Percentiles rank a stretch among this genome's conserved stretches.
Conservation (phyloP, 2,113 vertebrate species). For the Connochaetes taurinus region DNA sequence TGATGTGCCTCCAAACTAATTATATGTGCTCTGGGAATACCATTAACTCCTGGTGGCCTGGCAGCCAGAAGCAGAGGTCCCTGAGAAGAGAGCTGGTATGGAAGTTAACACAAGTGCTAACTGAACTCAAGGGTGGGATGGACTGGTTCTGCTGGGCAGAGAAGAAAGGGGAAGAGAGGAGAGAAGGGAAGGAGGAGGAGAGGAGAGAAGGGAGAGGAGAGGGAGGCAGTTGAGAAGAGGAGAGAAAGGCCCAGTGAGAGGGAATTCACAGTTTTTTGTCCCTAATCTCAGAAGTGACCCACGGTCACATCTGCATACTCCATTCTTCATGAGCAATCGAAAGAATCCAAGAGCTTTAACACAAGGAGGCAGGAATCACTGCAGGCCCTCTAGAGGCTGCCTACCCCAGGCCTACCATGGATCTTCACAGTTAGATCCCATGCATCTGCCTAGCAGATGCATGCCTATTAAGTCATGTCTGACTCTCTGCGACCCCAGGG, state of each 20-base stretch:
- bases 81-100: not conserved
- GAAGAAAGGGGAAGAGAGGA: not conserved
- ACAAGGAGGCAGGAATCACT: accelerated
- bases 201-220: not conserved
- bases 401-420: accelerated
- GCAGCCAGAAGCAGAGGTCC: not conserved
- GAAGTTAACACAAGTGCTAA: not conserved
- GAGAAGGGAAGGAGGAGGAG: not conserved
- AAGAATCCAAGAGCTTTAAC: not conserved
- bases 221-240: not conserved
- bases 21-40: not conserved
- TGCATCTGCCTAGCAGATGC: not conserved
- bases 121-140: not conserved
- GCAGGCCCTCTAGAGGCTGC: too few species aligned
- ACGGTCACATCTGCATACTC: not conserved
- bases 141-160: not conserved
- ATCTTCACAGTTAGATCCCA: accelerated
- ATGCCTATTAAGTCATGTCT: not conserved
- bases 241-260: not conserved
- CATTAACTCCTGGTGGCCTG: not conserved
- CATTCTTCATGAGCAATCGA: not conserved
- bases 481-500: not conserved
- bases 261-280: not conserved
- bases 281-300: not conserved
- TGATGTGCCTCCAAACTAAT: not conserved